Base-by-base conservation (phyloP, 2,888 invertebrate species). In the Drosophila mercatorum region DNA sequence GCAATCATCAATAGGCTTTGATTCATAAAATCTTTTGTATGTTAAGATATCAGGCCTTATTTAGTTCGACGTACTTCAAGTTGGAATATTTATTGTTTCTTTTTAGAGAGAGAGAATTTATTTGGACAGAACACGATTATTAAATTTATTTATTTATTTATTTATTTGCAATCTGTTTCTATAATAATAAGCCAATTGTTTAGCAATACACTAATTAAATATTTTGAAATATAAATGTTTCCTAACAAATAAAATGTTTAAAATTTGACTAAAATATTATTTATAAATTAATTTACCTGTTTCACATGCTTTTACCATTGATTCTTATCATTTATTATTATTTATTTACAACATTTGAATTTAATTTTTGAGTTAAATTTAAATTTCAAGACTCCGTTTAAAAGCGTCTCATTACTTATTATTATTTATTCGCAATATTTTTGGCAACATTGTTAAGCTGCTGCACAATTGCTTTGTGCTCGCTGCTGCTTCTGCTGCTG, bases 361-460 rank as follows among this genome's bases (percentile, higher is more conserved):
- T 22, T 22, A 22, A 22, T 22, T 22, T 51, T 22, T 0, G 12
- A 2, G 36, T 8, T 36, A 10, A 14, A 31, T 31, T 17, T 31
- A 56, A 17, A 49, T 31, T 10, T n/a, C n/a, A 31, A 6, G 10
- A 36, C 6, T 31, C 10, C 10, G 26, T 58, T 36, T 6, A 14
- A 26, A 14, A 38, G 44, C 36, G 41, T 1, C 8, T 11, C 28
- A 60, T 22, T 44, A 36, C 8, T 12, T 44, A 5, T n/a, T 40
- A 22, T 44, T 59, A 68, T 68, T 68, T 60, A 49, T 58, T 40
- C 12, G 22, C 11, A 46, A 36, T 58, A 36, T 46, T 53, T 51
- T 28, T 51, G 43, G 51, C 55, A 53, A 53, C 36, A 56, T 61
- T 78, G 58, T 36, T 5, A 11, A 34, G 38, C 51, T 49, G 17